phyloP scores from a whole-genome alignment of 2,113 vertebrate species.

The Hippopotamus amphibius region DNA sequence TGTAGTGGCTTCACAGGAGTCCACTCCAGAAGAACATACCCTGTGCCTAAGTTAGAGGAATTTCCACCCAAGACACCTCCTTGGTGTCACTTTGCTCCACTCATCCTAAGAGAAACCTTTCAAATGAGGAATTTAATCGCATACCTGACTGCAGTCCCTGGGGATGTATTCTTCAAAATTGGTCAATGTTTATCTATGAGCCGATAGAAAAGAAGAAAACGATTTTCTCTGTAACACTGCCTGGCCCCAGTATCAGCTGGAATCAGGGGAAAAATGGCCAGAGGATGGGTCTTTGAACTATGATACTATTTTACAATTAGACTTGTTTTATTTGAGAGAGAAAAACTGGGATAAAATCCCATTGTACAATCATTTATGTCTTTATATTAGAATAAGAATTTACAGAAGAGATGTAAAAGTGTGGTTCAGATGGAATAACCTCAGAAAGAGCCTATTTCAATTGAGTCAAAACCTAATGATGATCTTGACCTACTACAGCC shows the following conservation, averaged over 20 bases:
- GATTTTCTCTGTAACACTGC: not conserved
- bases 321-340: not conserved
- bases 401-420: not conserved
- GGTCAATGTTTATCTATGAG: not conserved
- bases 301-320: not conserved
- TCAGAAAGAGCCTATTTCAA: not conserved
- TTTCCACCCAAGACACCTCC: not conserved
- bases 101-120: not conserved
- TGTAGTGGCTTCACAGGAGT: not conserved
- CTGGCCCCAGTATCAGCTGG: not conserved
- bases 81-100: not conserved
- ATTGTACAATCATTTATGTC: not conserved
- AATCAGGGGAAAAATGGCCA: not conserved
- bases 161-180: not conserved
- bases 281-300: not conserved
- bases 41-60: not conserved
- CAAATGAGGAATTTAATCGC: not conserved
- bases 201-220: not conserved
- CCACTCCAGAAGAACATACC: not conserved
- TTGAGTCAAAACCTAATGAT: accelerated
- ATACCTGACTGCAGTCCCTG: not conserved
- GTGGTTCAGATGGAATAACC: not conserved
- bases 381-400: not conserved
- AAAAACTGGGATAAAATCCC: not conserved
- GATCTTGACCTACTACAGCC: not conserved